Base-by-base conservation (phyloP, 2,113 vertebrate genomes). In the Tursiops truncatus region DNA sequence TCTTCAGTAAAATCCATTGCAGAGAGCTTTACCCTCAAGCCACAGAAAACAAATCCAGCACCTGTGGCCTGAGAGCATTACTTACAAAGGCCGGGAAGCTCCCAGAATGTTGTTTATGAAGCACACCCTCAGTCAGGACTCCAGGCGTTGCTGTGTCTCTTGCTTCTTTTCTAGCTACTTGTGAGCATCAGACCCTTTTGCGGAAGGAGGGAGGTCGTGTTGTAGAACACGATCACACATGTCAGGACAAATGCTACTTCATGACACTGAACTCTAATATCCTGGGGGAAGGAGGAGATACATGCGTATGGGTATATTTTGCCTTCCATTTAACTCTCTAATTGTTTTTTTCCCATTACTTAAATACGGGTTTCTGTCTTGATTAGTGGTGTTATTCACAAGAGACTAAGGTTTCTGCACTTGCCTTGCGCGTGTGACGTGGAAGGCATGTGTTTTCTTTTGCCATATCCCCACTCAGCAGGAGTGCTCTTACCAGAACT, bases 21-120 rank as follows among this genome's bases (percentile, higher is more conserved):
- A 96, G 88, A 97, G n/a, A 82, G 90, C 96, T 97, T 74, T 97
- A 94, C 96, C 97, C 96, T 96, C 81, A 97, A 98, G 98, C 97
- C 89, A 93, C 63, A 95, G 92, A 96, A 98, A 98, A 97, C 62
- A 98, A 89, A 94, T 96, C 65, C 44, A 91, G 50, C 62, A 97
- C 76, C 93, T 98, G 97, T 98, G 91, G 93, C 89, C 89, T 96
- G 28, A 97, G 88, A 98, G 80, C 82, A 10, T 62, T 89, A 38
- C 91, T 53, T 87, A 41, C 93, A 96, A 94, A 95, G 85, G 91
- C 89, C 96, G 96, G 44, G 87, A 94, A 98, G 83, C 21, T 95
- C 97, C 92, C 93, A 81, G 96, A 86, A 96, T 50, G 33, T 53
- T 96, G 89, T 89, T 93, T 96, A 31, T 60, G 94, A 96, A 93